Percentiles rank a stretch among this genome's conserved stretches.
phyloP scores from a whole-genome alignment of 2,113 vertebrate genomes.

The Brachyhypopomus gauderio region DNA sequence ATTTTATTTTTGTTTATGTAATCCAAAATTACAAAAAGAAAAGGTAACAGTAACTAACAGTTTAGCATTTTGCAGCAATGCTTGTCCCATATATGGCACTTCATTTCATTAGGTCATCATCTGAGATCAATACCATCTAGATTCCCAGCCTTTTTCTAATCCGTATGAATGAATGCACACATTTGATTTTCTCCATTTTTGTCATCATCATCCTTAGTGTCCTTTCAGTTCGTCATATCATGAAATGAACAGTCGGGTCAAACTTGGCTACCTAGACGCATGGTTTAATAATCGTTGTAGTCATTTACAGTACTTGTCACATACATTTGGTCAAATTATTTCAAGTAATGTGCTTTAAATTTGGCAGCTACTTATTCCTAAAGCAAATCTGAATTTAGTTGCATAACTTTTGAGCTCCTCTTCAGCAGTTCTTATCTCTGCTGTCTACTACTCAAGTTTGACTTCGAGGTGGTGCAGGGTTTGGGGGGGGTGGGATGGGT shows the following conservation, averaged over 20 bases:
- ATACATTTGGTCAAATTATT: neutral
- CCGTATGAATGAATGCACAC: too few species aligned
- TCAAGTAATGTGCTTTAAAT: neutral
- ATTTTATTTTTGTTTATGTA: too few species aligned
- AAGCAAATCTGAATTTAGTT: neutral
- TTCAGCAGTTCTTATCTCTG: neutral
- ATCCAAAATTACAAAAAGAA: too few species aligned
- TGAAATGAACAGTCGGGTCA: neutral
- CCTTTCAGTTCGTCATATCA: neutral
- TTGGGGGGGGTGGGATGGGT: neutral
- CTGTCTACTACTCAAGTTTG: constrained; percentile 23
- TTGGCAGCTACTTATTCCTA: neutral
- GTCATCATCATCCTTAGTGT: too few species aligned
- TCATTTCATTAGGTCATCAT: too few species aligned
- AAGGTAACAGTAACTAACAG: too few species aligned
- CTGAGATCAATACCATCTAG: too few species aligned
- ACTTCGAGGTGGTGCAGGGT: neutral
- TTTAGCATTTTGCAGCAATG: too few species aligned
- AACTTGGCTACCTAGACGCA: neutral
- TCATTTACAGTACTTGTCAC: neutral
- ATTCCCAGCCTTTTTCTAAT: too few species aligned
- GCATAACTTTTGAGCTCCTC: neutral
- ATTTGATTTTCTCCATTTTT: neutral
- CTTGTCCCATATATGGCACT: too few species aligned
- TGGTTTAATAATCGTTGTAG: neutral